Evolutionary conservation across 64 coral and sea anemone species (phyloP).

Genomic region (Pocillopora damicornis): DNA sequence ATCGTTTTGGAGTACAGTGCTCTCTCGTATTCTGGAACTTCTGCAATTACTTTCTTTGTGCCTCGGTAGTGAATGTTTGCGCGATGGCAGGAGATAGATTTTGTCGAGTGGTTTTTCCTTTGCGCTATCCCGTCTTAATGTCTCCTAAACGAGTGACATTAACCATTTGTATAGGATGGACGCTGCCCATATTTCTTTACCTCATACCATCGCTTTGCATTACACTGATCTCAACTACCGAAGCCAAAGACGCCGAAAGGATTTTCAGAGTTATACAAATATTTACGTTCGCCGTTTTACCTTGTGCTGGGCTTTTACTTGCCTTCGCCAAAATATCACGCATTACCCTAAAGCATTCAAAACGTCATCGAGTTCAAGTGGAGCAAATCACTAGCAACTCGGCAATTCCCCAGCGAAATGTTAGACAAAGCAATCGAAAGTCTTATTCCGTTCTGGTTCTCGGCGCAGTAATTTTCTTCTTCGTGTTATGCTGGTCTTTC

Average conservation of each 20-base stretch:
- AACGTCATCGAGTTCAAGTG: background rate
- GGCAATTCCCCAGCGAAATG: background rate
- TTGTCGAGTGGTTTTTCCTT: conserved; percentile 9
- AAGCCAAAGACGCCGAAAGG: background rate
- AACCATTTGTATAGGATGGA: conserved; percentile 20
- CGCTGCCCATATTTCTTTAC: background rate
- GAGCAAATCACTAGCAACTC: background rate
- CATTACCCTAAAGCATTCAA: conserved; percentile 20
- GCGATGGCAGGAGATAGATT: conserved; percentile 29
- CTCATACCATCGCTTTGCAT: conserved; percentile 18
- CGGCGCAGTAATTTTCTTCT: conserved; percentile 28
- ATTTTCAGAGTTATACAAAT: conserved; percentile 29
- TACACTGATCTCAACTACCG: background rate
- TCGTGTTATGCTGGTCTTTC: conserved; percentile 34
- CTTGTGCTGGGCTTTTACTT: conserved; percentile 23
- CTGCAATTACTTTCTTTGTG: conserved; percentile 34
- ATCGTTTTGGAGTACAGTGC: conserved; percentile 6
- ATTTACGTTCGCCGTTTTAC: conserved; percentile 33
- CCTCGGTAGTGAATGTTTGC: conserved; percentile 49
- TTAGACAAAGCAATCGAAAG: background rate
- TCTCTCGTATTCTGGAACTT: background rate
- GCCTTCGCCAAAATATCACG: conserved; percentile 35
- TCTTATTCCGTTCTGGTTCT: conserved; percentile 23
- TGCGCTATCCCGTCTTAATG: conserved; percentile 30
- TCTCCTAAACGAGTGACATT: background rate